A percentile compares a stretch with the other conserved stretches of the same genome.
Conservation (phyloP, 2,797 vertebrate genomes). For the Sebastes oblongus region DNA sequence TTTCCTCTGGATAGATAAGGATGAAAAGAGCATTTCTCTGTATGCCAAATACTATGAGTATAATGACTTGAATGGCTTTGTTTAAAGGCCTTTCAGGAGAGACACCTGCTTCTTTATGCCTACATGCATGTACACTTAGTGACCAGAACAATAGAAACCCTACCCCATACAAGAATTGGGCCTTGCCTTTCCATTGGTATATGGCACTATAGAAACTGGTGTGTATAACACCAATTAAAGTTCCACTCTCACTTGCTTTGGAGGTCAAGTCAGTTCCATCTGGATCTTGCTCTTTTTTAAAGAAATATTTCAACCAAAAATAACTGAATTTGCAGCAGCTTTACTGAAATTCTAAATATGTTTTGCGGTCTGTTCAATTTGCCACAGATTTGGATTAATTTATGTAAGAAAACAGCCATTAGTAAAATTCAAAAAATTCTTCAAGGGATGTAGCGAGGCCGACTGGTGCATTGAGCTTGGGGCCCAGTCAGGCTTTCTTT, state of each 20-base stretch:
- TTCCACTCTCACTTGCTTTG: not conserved
- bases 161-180: not conserved
- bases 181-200: not conserved
- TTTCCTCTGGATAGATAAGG: constrained; percentile 1
- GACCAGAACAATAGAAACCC: constrained; percentile 29
- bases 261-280: not conserved
- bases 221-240: not conserved
- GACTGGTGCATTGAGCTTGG: not conserved
- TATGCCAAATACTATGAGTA: constrained; percentile 22
- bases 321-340: not conserved
- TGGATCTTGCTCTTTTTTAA: not conserved
- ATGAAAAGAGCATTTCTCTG: constrained; percentile 30
- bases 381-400: not conserved
- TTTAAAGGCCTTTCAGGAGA: constrained; percentile 43
- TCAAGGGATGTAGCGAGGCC: not conserved
- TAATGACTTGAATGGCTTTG: constrained; percentile 45
- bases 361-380: not conserved
- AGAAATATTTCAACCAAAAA: not conserved
- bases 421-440: not conserved
- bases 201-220: constrained; percentile 11
- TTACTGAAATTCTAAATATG: not conserved
- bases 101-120: constrained; percentile 47
- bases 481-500: not conserved
- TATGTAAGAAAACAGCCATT: not conserved
- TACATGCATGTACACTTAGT: constrained; percentile 17